Percentiles rank a stretch among this genome's conserved stretches.
These are phyloP conservation scores for Manduca sexta DNA, from an alignment of 1,140 invertebrate species.

Conservation along the genomic window DNA sequence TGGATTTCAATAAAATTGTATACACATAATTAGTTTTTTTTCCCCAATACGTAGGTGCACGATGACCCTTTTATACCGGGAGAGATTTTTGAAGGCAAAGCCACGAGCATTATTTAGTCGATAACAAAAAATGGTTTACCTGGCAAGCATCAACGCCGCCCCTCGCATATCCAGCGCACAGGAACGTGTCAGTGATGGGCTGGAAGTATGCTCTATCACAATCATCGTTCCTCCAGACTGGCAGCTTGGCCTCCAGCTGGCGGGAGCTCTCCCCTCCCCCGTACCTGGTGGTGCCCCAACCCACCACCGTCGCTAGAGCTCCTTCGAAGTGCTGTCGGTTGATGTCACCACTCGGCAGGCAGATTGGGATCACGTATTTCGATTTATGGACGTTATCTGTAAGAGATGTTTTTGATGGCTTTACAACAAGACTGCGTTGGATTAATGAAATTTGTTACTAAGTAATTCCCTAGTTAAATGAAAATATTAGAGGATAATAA, in stretches of 20 bases:
- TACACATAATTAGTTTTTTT: too few species aligned
- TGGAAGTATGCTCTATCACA: constrained; percentile 94
- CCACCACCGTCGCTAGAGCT: constrained; percentile 85
- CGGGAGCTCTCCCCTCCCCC: constrained; percentile 88
- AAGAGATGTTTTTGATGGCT: too few species aligned
- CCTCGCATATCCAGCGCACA: constrained; percentile 92
- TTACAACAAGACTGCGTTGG: too few species aligned
- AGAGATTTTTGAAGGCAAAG: too few species aligned
- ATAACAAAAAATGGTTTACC: too few species aligned
- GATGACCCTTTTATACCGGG: too few species aligned
- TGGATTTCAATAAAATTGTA: too few species aligned
- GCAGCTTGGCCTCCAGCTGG: constrained; percentile 87
- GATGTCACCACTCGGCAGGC: constrained; percentile 80
- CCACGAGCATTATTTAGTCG: too few species aligned
- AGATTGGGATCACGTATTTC: constrained; percentile 91
- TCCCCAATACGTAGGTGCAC: too few species aligned
- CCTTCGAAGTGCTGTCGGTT: constrained; percentile 79
- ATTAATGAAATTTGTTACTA: too few species aligned
- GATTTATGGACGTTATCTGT: constrained; percentile 81
- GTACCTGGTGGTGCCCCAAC: constrained; percentile 93
- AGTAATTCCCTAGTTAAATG: too few species aligned
- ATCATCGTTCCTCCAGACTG: constrained; percentile 93
- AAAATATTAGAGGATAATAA: too few species aligned
- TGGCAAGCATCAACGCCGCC: constrained; percentile 95
- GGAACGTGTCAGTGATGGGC: constrained; percentile 91